phyloP scores from a whole-genome alignment of 64 coral and sea anemone species.

The Pocillopora damicornis region DNA sequence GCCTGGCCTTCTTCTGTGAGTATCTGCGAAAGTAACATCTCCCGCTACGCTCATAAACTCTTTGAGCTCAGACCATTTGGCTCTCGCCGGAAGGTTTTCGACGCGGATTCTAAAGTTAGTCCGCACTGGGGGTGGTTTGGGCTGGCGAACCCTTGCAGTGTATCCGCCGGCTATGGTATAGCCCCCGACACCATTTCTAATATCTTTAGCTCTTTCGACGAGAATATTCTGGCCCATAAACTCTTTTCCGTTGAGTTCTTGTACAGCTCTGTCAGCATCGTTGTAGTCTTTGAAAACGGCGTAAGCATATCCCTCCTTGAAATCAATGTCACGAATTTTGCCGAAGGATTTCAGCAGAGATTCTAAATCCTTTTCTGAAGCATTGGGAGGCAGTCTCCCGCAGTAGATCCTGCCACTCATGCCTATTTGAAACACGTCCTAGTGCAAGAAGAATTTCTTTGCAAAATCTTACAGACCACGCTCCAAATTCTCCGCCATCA shows the following conservation, averaged over 20 bases:
- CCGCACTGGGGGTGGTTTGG: slow-evolving; percentile 73
- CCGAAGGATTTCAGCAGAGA: slow-evolving; percentile 77
- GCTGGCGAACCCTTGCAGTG: slow-evolving; percentile 66
- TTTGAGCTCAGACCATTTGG: slow-evolving; percentile 96
- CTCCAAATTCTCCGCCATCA: slow-evolving; percentile 33
- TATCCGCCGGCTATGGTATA: slow-evolving; percentile 83
- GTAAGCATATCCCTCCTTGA: slow-evolving; percentile 91
- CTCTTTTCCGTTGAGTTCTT: slow-evolving; percentile 74
- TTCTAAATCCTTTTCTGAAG: slow-evolving; percentile 85
- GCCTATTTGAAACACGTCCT: not conserved
- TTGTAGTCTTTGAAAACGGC: slow-evolving; percentile 81
- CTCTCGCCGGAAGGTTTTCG: slow-evolving; percentile 89
- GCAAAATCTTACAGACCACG: slow-evolving; percentile 20
- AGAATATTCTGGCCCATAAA: slow-evolving; percentile 91
- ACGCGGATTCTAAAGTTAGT: slow-evolving; percentile 76
- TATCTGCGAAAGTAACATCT: slow-evolving; percentile 97
- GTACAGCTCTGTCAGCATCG: slow-evolving; percentile 85
- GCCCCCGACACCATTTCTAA: slow-evolving; percentile 80
- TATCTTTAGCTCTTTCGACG: slow-evolving; percentile 79
- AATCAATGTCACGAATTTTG: slow-evolving; percentile 92
- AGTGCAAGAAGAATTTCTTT: not conserved
- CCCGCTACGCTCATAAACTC: slow-evolving; percentile 95
- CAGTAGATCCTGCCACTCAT: slow-evolving; percentile 92
- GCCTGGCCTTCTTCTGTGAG: slow-evolving; percentile 85
- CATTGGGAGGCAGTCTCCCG: slow-evolving; percentile 79